Percentiles rank a stretch among this genome's conserved stretches.
These are phyloP conservation scores for Episyrphus balteatus DNA, from an alignment of 1,140 invertebrate genomes.

Conservation along the genomic window DNA sequence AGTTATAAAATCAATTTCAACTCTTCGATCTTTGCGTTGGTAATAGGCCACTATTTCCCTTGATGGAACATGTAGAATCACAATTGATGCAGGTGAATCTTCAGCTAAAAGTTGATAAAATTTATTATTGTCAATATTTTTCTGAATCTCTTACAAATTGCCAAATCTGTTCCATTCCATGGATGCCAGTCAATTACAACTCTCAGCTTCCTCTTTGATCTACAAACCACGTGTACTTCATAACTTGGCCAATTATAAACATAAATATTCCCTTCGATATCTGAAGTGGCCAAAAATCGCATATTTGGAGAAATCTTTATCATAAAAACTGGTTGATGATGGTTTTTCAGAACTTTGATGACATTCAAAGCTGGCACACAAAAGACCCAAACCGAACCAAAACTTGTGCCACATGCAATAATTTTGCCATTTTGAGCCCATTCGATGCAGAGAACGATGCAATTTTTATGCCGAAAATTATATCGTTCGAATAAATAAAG, in stretches of 20 bases:
- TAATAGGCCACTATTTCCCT: slow-evolving; percentile 25
- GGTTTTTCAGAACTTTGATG: slow-evolving; percentile 12
- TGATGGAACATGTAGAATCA: slow-evolving; percentile 20
- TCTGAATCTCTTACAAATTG: slow-evolving; percentile 16
- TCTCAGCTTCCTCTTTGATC: slow-evolving; percentile 3
- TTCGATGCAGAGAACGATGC: slow-evolving; percentile 18
- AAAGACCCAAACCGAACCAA: slow-evolving; percentile 15
- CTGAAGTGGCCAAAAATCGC: slow-evolving; percentile 25
- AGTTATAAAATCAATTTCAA: slow-evolving; percentile 19
- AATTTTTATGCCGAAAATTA: slow-evolving; percentile 12
- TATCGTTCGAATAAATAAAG: slow-evolving; percentile 18
- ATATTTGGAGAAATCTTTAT: slow-evolving; percentile 20
- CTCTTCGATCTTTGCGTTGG: slow-evolving; percentile 16
- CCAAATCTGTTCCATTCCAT: slow-evolving; percentile 25
- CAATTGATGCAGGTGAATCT: slow-evolving; percentile 19
- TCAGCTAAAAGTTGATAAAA: slow-evolving; percentile 13
- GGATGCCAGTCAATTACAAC: slow-evolving; percentile 30
- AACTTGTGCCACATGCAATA: slow-evolving; percentile 20
- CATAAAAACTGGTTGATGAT: slow-evolving; percentile 9
- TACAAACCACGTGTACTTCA: slow-evolving; percentile 1
- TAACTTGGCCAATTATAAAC: slow-evolving; percentile 16
- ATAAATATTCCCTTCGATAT: slow-evolving; percentile 17
- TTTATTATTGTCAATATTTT: neutral
- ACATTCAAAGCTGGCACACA: slow-evolving; percentile 8
- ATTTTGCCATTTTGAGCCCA: slow-evolving; percentile 17